A percentile compares a stretch with the other conserved stretches of the same genome.
Conservation (phyloP, 2,797 vertebrate genomes). For the Lepus oiostolus region DNA sequence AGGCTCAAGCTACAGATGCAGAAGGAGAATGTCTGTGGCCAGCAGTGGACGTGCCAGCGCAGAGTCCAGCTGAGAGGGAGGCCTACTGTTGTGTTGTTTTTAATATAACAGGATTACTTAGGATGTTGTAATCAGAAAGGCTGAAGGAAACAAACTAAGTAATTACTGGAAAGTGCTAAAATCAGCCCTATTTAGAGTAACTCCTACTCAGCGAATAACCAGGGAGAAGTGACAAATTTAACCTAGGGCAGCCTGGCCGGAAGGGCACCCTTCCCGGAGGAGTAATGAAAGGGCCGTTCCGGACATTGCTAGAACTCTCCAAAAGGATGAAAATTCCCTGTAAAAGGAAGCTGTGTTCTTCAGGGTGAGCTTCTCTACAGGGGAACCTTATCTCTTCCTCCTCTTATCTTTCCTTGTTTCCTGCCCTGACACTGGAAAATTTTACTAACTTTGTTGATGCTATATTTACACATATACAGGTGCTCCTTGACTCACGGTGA, state of each 20-base stretch:
- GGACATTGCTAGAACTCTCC: background rate
- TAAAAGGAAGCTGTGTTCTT: background rate
- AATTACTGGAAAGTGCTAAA: conserved; percentile 81
- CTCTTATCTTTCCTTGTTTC: background rate
- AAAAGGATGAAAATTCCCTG: background rate
- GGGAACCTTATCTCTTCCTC: background rate
- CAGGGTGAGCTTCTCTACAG: background rate
- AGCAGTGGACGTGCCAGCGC: conserved; percentile 65
- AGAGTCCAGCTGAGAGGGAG: conserved; percentile 75
- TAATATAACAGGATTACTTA: conserved; percentile 76
- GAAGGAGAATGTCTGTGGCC: conserved; percentile 47
- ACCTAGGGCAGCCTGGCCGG: conserved; percentile 1
- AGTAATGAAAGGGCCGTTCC: conserved; percentile 17
- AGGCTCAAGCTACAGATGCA: background rate
- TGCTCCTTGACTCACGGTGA: background rate
- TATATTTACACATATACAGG: background rate
- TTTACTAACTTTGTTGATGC: background rate
- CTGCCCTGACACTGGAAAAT: background rate
- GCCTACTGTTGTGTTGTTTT: conserved; percentile 77
- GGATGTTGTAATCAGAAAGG: conserved; percentile 77
- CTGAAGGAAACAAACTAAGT: conserved; percentile 64
- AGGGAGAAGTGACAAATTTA: conserved; percentile 52
- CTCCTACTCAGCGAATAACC: conserved; percentile 83
- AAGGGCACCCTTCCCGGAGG: conserved; percentile 35
- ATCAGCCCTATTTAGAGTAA: conserved; percentile 83